Evolutionary conservation across 2,113 vertebrate species (phyloP).

Genomic region (Cyanoderma ruficeps): DNA sequence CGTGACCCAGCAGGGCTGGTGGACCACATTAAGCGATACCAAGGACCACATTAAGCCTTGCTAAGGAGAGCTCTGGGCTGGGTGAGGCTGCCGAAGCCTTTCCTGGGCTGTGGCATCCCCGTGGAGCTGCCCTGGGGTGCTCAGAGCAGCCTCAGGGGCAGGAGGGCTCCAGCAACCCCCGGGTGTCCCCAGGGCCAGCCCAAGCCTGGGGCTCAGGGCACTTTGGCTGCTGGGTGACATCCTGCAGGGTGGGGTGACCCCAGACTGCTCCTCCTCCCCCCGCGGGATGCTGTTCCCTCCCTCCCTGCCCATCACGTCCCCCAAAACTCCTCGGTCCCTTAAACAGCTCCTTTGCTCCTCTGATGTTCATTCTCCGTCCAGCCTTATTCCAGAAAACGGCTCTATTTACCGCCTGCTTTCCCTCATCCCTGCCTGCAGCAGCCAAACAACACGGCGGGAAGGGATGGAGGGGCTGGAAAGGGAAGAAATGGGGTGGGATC

Average conservation of each 20-base stretch:
- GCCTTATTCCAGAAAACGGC: background rate
- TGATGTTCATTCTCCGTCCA: fast-evolving
- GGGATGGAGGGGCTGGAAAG: fast-evolving
- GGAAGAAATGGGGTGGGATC: background rate
- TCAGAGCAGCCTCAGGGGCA: background rate
- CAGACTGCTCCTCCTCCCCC: background rate
- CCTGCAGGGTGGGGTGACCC: background rate
- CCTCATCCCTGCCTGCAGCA: fast-evolving
- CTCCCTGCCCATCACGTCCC: background rate
- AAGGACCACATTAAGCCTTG: too few relatives aligned
- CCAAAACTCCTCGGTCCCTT: fast-evolving
- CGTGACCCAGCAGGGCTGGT: fast-evolving
- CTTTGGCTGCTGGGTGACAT: background rate
- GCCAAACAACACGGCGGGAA: background rate
- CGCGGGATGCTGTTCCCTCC: background rate
- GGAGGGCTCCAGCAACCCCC: background rate
- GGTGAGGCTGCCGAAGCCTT: background rate
- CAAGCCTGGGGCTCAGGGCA: fast-evolving
- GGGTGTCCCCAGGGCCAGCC: background rate
- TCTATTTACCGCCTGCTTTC: background rate
- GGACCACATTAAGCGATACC: too few relatives aligned
- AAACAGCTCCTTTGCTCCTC: background rate
- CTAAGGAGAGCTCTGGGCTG: background rate
- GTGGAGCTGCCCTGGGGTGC: background rate
- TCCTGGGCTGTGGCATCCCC: background rate